Percentiles rank a stretch among this genome's conserved stretches.
phyloP scores from a whole-genome alignment of 2,797 vertebrate species.

The Enteromius thamalakanensis region DNA sequence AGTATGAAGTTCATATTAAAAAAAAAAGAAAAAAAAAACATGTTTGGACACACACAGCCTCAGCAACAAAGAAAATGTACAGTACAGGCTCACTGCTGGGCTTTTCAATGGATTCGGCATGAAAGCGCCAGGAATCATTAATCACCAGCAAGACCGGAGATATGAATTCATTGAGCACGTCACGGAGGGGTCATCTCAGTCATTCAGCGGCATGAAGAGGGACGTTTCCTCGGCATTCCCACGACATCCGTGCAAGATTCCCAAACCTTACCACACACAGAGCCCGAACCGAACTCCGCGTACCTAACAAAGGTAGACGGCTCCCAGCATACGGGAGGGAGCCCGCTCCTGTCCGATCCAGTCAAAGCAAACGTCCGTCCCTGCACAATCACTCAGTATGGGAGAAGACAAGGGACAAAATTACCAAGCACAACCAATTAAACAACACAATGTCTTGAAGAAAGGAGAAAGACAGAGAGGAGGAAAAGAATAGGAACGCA shows the following conservation, averaged over 20 bases:
- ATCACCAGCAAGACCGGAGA: slow-evolving; percentile 44
- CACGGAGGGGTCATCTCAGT: slow-evolving; percentile 47
- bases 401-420: slow-evolving; percentile 42
- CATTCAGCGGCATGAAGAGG: slow-evolving; percentile 41
- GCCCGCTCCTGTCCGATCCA: slow-evolving; percentile 39
- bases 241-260: slow-evolving; percentile 40
- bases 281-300: slow-evolving; percentile 26
- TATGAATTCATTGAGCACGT: slow-evolving; percentile 44
- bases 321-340: slow-evolving; percentile 39
- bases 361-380: slow-evolving; percentile 49
- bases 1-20: slow-evolving; percentile 37
- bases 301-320: slow-evolving; percentile 50
- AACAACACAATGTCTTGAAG: slow-evolving; percentile 43
- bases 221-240: slow-evolving; percentile 48
- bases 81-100: slow-evolving; percentile 46
- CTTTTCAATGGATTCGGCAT: slow-evolving; percentile 46
- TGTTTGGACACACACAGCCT: slow-evolving; percentile 54
- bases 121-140: slow-evolving; percentile 51
- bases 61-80: slow-evolving; percentile 51
- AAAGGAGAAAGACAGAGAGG: slow-evolving; percentile 30
- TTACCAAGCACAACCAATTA: slow-evolving; percentile 44
- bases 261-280: slow-evolving; percentile 46
- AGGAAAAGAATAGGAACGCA: slow-evolving; percentile 46
- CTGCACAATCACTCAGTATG: slow-evolving; percentile 46
- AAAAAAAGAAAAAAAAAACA: neutral